Base-by-base conservation (phyloP, 2,113 vertebrate species). In the Engraulis encrasicolus region DNA sequence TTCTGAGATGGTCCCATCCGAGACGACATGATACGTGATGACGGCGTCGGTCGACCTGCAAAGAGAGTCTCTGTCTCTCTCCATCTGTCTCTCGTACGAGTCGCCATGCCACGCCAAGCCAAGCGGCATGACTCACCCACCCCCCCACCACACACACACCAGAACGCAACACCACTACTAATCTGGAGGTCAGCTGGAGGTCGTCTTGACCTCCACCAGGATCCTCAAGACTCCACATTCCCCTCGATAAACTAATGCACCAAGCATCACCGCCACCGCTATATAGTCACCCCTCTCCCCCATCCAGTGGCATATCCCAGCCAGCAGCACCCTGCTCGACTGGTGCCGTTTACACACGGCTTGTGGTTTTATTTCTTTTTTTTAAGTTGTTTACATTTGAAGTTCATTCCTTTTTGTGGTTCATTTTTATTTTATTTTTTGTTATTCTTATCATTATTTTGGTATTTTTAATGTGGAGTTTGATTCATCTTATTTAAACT, bases 351-450 rank as follows among this genome's bases (percentile, higher is more conserved):
- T 81, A 50, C 82, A n/a, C n/a, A n/a, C n/a, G n/a, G n/a, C n/a
- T n/a, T n/a, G n/a, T n/a, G n/a, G n/a, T n/a, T n/a, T n/a, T n/a
- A n/a, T 23, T 71, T 48, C 38, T 23, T 20, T 34, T 40, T 85
- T 82, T 84, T 81, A 80, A 77, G 83, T 82, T 85, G 83, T 85
- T 88, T 88, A 88, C 85, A 86, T 82, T 61, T 74, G 31, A 20
- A 71, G n/a, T 80, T 48, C 58, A 58, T 85, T 86, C 40, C 50
- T 40, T 23, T 3, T 45, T 45, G 40, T 45, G 40, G 3, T 45
- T 45, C 7, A 71, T 80, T 81, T 61, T 84, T 49, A 36, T 85
- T 61, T 84, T 49, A 36, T 85, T 40, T 23, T 3, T 45, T 45
- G 40, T 45, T 3, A 5, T 45, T 45, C 7, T n/a, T n/a, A 71